A percentile compares a stretch with the other conserved stretches of the same genome.
These are phyloP conservation scores for Globicephala melas DNA, from an alignment of 2,113 vertebrate species.

Conservation along the genomic window DNA sequence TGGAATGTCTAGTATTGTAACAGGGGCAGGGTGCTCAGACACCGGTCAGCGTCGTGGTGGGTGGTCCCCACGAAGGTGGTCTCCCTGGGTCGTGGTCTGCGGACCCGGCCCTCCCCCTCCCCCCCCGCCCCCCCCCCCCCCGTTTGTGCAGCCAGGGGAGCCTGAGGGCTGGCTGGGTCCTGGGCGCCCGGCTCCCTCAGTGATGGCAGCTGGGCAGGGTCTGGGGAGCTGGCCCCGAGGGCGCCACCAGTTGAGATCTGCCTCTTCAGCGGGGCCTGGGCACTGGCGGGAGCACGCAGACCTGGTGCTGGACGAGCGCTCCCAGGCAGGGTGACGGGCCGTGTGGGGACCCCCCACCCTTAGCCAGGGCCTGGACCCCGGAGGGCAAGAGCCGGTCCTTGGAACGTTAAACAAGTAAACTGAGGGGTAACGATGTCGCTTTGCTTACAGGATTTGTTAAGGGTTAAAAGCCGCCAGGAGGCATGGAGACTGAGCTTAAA, in stretches of 20 bases:
- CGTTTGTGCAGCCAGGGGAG: neutral
- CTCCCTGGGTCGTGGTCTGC: neutral
- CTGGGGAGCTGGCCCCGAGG: neutral
- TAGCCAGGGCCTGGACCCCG: neutral
- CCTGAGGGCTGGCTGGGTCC: neutral
- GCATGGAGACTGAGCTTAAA: neutral
- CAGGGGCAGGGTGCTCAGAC: neutral
- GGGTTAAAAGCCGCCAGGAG: neutral
- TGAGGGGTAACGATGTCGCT: neutral
- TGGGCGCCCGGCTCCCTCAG: neutral
- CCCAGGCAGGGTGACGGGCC: neutral
- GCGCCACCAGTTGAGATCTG: neutral
- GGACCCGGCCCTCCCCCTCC: neutral
- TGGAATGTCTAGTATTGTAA: neutral
- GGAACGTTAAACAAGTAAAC: neutral
- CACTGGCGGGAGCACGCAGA: neutral
- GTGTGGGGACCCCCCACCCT: neutral
- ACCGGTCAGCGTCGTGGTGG: neutral
- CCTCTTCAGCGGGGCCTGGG: fast-evolving
- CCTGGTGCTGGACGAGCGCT: neutral
- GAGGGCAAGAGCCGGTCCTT: neutral
- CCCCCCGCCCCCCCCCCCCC: neutral
- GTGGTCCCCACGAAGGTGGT: neutral
- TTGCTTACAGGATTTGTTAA: neutral
- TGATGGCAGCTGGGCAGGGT: neutral